phyloP scores from a whole-genome alignment of 2,888 invertebrate genomes.

The Muschampia staudingeri region DNA sequence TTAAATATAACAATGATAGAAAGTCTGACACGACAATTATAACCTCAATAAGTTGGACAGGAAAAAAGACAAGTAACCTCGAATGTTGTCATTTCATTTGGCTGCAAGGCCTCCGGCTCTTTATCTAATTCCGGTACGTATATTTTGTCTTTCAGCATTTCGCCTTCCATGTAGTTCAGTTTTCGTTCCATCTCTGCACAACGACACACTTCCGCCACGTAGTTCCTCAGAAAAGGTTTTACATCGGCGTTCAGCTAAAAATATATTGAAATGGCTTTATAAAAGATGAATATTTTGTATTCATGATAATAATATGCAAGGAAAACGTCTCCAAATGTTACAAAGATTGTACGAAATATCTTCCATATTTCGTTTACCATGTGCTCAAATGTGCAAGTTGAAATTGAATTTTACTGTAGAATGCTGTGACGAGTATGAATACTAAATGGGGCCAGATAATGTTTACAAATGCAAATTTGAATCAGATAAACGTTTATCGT shows the following conservation, averaged over 20 bases:
- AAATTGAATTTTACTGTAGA: conserved; percentile 46
- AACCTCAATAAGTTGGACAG: neutral
- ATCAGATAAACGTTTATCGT: neutral
- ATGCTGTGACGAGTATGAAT: conserved; percentile 23
- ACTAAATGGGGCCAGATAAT: conserved; percentile 19
- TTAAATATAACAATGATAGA: neutral
- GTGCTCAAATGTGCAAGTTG: conserved; percentile 32
- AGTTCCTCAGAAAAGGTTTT: conserved; percentile 95
- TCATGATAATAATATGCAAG: conserved; percentile 20
- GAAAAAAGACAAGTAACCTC: conserved; percentile 91
- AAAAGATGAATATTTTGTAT: conserved; percentile 18
- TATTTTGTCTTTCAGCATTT: conserved; percentile 94
- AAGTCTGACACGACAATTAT: neutral
- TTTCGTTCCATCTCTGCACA: conserved; percentile 97
- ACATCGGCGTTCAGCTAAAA: conserved; percentile 89
- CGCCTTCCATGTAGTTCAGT: conserved; percentile 94
- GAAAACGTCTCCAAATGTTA: conserved; percentile 24
- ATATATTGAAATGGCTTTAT: conserved; percentile 37
- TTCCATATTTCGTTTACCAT: conserved; percentile 16
- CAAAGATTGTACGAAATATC: conserved; percentile 33
- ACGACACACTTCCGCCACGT: conserved; percentile 95
- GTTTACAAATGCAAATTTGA: conserved; percentile 11
- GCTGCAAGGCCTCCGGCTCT: conserved; percentile 92
- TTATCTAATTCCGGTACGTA: conserved; percentile 91
- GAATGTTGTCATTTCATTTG: conserved; percentile 94